Evolutionary conservation across 2,113 vertebrate genomes (phyloP).

Genomic region (Gopherus flavomarginatus): DNA sequence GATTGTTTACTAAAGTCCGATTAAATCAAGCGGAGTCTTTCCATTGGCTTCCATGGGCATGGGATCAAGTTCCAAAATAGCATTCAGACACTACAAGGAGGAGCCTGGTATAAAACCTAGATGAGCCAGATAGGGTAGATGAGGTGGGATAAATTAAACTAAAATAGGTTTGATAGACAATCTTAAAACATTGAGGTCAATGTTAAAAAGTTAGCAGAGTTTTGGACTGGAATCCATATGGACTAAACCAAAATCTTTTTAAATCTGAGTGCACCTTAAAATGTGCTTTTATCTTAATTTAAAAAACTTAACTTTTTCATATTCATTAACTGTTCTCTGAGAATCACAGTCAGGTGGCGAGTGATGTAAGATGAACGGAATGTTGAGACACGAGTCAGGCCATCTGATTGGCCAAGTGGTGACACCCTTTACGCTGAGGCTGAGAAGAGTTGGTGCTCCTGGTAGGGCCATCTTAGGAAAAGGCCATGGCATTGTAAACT

Average conservation of each 20-base stretch:
- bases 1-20: not conserved
- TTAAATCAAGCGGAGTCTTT: constrained; percentile 11
- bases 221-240: not conserved
- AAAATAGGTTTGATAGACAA: not conserved
- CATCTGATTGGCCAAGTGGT: not conserved
- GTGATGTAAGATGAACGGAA: not conserved
- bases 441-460: not conserved
- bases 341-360: not conserved
- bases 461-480: not conserved
- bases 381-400: not conserved
- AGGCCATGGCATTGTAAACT: not conserved
- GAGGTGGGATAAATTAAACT: not conserved
- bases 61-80: constrained; percentile 41
- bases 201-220: not conserved
- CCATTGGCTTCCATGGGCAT: not conserved
- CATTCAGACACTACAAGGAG: not conserved
- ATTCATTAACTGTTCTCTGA: not conserved
- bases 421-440: not conserved
- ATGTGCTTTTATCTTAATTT: not conserved
- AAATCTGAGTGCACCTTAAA: not conserved
- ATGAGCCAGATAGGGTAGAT: not conserved
- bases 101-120: not conserved
- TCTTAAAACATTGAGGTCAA: not conserved
- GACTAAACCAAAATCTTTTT: not conserved
- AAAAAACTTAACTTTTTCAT: not conserved